phyloP scores from a whole-genome alignment of 2,888 invertebrate genomes.

The Papilio protenor region DNA sequence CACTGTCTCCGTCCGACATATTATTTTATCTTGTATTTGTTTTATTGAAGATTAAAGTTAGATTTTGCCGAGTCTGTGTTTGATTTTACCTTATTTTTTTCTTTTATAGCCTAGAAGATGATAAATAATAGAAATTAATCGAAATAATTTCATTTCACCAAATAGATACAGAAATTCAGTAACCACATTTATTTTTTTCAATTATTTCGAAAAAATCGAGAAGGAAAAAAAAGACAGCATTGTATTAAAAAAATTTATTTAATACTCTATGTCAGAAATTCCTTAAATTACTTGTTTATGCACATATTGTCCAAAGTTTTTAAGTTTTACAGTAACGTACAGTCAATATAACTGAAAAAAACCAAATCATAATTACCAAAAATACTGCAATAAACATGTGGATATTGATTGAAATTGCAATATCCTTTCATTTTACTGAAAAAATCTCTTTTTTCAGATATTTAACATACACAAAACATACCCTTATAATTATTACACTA shows the following conservation, averaged over 20 bases:
- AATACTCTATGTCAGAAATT: neutral
- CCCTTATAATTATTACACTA: neutral
- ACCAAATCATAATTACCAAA: neutral
- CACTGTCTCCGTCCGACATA: conserved; percentile 44
- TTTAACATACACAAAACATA: no score
- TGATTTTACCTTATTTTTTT: neutral
- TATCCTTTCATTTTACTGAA: neutral
- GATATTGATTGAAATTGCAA: neutral
- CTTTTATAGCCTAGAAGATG: no score
- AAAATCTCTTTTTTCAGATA: neutral
- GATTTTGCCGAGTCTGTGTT: conserved; percentile 40
- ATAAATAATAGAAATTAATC: neutral
- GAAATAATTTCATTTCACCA: no score
- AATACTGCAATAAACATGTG: neutral
- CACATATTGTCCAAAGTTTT: neutral
- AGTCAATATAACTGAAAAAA: neutral
- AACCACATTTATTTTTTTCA: no score
- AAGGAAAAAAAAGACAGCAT: neutral
- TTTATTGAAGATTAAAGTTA: conserved; percentile 46
- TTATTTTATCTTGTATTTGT: conserved; percentile 42
- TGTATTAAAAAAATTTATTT: neutral
- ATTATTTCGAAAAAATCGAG: neutral
- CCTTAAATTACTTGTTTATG: neutral
- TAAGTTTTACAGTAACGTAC: neutral
- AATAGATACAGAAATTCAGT: neutral